Evolutionary conservation across 2,888 invertebrate species (phyloP).

Genomic region (Acrobasis suavella): DNA sequence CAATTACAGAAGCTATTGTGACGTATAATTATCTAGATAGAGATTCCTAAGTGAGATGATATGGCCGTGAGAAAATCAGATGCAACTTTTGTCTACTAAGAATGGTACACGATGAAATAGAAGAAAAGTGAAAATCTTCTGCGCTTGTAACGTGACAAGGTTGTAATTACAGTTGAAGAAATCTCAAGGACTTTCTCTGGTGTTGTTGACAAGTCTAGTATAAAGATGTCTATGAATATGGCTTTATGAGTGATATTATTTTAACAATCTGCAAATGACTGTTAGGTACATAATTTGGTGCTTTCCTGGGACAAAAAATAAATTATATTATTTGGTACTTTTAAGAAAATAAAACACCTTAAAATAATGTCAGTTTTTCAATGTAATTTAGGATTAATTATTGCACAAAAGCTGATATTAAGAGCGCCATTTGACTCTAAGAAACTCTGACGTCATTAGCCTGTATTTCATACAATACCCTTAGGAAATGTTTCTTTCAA

Average conservation of each 20-base stretch:
- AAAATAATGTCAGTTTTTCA: too few relatives aligned
- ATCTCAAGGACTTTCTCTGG: constrained; percentile 30
- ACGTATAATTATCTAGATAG: constrained; percentile 34
- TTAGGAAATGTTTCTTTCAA: too few relatives aligned
- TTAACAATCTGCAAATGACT: not conserved
- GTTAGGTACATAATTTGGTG: too few relatives aligned
- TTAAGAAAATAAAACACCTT: too few relatives aligned
- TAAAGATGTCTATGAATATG: not conserved
- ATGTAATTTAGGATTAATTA: too few relatives aligned
- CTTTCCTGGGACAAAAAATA: too few relatives aligned
- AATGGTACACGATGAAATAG: constrained; percentile 43
- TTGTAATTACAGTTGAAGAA: constrained; percentile 37
- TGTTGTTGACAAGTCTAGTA: constrained; percentile 14
- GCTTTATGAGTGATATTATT: not conserved
- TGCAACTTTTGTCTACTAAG: constrained; percentile 37
- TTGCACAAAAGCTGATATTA: too few relatives aligned
- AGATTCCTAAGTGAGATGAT: constrained; percentile 43
- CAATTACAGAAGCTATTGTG: constrained; percentile 32
- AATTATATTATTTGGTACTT: too few relatives aligned
- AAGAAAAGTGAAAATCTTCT: constrained; percentile 55
- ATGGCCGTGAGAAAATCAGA: constrained; percentile 47
- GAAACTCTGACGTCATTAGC: too few relatives aligned
- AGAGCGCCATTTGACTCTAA: too few relatives aligned
- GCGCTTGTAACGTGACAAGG: constrained; percentile 30
- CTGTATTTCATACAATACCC: too few relatives aligned